Base-by-base conservation (phyloP, 1,140 invertebrate genomes). In the Pogonomyrmex barbatus region DNA sequence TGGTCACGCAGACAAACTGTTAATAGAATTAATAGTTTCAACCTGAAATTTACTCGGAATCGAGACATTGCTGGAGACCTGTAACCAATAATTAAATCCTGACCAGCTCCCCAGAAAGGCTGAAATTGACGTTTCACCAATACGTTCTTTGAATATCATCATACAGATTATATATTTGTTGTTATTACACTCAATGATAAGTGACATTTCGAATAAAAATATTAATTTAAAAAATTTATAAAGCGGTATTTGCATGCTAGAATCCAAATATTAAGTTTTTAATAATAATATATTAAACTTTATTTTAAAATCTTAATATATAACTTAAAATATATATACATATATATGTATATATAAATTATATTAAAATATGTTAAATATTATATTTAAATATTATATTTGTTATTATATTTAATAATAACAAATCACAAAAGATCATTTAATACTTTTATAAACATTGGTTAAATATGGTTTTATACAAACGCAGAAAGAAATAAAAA, bases 11-110 rank as follows among this genome's bases (percentile, higher is more conserved):
- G 70, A 78, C 77, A 73, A 89, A 89, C 88, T 87, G 65, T 82
- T 89, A 89, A 89, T 83, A 68, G 63, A 83, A 86, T 89, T 86
- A 86, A 89, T 83, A 89, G 87, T 87, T 89, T 52, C 88, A 42
- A 81, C 70, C 47, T 63, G 81, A 89, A 86, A 88, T 88, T 89
- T 88, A 70, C 76, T 87, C 56, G 14, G 36, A 63, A 87, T 87
- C 24, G 84, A 83, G 84, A 89, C 70, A 56, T 52, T 77, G 65
- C 24, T 36, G 33, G 84, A 60, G 65, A 63, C 50, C 45, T 78
- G 65, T 68, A 68, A 47, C 70, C 77, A 77, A 86, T 89, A 89
- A 89, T 89, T 89, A 89, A 89, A 89, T 89, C 84, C 42, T 63
- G 30, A 0, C 62, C 60, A 81, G 79, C 14, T 87, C 56, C 65